A percentile compares a stretch with the other conserved stretches of the same genome.
Evolutionary conservation across 2,888 invertebrate genomes (phyloP).

Genomic region (Erebia ligea): DNA sequence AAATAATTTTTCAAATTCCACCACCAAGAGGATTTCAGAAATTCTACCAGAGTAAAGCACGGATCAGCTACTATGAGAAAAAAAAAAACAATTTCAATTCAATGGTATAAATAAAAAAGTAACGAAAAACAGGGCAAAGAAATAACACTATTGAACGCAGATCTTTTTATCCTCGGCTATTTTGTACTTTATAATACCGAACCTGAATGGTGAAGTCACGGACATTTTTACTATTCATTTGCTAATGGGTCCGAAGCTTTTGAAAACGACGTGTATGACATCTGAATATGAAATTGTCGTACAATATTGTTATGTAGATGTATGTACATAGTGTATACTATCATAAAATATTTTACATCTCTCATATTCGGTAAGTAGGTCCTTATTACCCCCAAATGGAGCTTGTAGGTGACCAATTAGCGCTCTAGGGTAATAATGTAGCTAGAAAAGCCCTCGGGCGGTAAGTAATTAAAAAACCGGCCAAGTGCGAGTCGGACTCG

Average conservation of each 20-base stretch:
- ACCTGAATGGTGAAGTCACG: slow-evolving; percentile 14
- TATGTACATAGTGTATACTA: not conserved
- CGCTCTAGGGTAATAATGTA: no score
- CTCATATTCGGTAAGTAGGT: no score
- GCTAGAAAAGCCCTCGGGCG: no score
- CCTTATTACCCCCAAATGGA: no score
- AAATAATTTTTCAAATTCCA: no score
- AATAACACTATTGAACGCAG: not conserved
- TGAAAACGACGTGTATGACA: slow-evolving; percentile 13
- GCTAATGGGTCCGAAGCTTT: slow-evolving; percentile 21
- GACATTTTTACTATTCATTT: slow-evolving; percentile 19
- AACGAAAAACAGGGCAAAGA: not conserved
- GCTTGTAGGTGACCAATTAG: no score
- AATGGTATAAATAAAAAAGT: not conserved
- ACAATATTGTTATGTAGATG: not conserved
- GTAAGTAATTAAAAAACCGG: no score
- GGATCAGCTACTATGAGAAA: not conserved
- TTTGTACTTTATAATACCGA: slow-evolving; percentile 15
- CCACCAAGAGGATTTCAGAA: no score
- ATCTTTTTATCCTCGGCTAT: not conserved
- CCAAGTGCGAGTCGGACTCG: no score
- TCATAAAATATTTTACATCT: not conserved
- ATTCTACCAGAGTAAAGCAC: no score
- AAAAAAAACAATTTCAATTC: not conserved
- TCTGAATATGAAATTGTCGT: slow-evolving; percentile 13